Conservation (phyloP, 1,140 invertebrate species). For the Panulirus ornatus region DNA sequence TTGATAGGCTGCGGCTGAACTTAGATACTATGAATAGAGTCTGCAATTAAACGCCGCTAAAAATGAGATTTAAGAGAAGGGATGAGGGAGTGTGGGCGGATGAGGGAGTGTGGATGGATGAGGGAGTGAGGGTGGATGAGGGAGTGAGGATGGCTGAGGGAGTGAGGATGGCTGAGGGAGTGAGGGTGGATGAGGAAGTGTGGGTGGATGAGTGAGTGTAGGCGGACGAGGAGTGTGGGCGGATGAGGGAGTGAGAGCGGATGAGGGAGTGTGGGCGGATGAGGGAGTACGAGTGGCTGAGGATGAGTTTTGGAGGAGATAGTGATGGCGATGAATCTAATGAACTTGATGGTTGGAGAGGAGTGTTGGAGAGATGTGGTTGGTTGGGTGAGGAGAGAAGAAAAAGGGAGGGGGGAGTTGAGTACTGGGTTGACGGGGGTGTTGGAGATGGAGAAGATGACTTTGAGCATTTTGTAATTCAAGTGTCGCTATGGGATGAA, state of each 20-base stretch:
- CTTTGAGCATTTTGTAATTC: no score
- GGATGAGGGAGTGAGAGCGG: slow-evolving; percentile 57
- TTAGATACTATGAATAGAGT: slow-evolving; percentile 63
- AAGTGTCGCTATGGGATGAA: no score
- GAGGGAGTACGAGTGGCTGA: no score
- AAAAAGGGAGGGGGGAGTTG: background rate
- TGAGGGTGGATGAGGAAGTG: slow-evolving; percentile 54
- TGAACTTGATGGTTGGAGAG: slow-evolving; percentile 26
- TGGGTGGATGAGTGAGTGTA: slow-evolving; percentile 32
- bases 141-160: slow-evolving; percentile 47
- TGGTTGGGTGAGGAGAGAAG: background rate
- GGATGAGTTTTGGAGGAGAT: slow-evolving; percentile 48
- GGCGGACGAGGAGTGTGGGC: no score
- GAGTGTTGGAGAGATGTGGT: no score
- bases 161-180: slow-evolving; percentile 40
- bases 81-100: slow-evolving; percentile 58
- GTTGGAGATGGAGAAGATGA: no score
- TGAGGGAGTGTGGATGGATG: slow-evolving; percentile 32
- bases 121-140: slow-evolving; percentile 56
- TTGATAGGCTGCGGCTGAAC: slow-evolving; percentile 57
- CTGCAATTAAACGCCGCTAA: slow-evolving; percentile 68
- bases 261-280: slow-evolving; percentile 20
- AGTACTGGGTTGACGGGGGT: no score
- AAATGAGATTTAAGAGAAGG: slow-evolving; percentile 65
- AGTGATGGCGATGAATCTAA: slow-evolving; percentile 47